Percentiles rank a stretch among this genome's conserved stretches.
These are phyloP conservation scores for Probosciger aterrimus DNA, from an alignment of 2,113 vertebrate species.

Conservation along the genomic window DNA sequence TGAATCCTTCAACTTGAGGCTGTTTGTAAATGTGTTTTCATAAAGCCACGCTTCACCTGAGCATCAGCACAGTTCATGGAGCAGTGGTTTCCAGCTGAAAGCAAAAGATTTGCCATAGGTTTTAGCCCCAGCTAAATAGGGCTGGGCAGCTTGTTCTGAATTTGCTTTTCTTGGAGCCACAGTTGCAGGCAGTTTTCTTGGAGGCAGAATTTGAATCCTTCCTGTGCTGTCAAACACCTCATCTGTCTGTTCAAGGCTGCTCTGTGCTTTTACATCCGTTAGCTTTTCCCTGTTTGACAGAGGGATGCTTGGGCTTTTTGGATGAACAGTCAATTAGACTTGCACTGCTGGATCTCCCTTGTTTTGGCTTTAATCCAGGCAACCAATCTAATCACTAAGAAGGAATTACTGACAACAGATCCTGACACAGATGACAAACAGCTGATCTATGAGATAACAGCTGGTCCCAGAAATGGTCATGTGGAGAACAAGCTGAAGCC, in stretches of 20 bases:
- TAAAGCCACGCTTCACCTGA: neutral
- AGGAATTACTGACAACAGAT: slow-evolving; percentile 90
- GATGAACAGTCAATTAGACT: neutral
- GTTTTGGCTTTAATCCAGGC: slow-evolving; percentile 79
- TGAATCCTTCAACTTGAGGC: neutral
- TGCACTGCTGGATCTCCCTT: neutral
- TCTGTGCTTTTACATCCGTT: neutral
- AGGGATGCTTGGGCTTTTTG: neutral
- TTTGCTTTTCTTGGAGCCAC: neutral
- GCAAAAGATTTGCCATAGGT: neutral
- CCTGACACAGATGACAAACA: slow-evolving; percentile 89
- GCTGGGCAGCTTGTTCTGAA: neutral
- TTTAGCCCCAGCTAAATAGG: neutral
- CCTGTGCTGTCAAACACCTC: neutral
- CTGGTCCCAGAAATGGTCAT: slow-evolving; percentile 80
- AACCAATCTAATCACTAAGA: slow-evolving; percentile 92
- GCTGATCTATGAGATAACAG: slow-evolving; percentile 87
- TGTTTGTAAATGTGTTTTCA: neutral
- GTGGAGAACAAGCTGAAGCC: slow-evolving; percentile 89
- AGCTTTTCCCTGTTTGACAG: neutral
- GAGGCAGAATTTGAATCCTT: neutral
- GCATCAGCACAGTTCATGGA: neutral
- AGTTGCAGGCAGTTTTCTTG: too few species aligned
- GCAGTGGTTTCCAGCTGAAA: neutral
- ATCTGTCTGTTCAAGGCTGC: neutral